phyloP scores from a whole-genome alignment of 1,140 invertebrate genomes.

The Drosophila littoralis region DNA sequence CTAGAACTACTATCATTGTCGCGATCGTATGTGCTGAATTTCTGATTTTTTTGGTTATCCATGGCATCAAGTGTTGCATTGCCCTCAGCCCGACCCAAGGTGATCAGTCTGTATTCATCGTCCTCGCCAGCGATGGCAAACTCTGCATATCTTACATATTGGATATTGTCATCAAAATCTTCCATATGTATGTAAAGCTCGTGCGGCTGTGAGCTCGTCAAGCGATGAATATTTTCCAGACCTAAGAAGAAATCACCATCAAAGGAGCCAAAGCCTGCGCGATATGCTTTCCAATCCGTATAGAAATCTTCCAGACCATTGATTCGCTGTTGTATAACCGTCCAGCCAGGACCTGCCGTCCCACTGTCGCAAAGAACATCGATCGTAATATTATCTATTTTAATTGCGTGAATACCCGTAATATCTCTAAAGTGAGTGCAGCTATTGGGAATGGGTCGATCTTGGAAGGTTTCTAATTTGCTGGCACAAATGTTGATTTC shows the following conservation, averaged over 20 bases:
- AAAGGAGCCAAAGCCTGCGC: neutral
- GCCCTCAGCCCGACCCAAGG: neutral
- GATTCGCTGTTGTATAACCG: too few species aligned
- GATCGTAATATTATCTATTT: too few species aligned
- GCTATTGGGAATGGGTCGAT: too few species aligned
- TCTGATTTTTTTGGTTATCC: neutral
- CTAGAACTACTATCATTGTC: neutral
- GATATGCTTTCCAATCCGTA: too few species aligned
- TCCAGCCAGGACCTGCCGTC: neutral
- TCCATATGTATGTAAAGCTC: neutral
- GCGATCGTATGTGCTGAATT: constrained; percentile 1
- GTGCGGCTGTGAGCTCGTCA: neutral
- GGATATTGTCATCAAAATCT: neutral
- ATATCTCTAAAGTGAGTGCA: too few species aligned
- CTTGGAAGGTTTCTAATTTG: too few species aligned
- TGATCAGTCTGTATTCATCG: neutral
- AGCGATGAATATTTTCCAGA: constrained; percentile 3
- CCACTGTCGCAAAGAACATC: too few species aligned
- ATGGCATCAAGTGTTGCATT: neutral
- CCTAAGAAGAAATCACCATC: constrained; percentile 2
- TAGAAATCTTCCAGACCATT: too few species aligned
- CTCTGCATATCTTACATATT: neutral
- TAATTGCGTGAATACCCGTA: too few species aligned
- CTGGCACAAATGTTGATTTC: too few species aligned
- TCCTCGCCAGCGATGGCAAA: constrained; percentile 1